Percentiles rank a stretch among this genome's conserved stretches.
These are phyloP conservation scores for Arenaria interpres DNA, from an alignment of 2,113 vertebrate genomes.

Conservation along the genomic window DNA sequence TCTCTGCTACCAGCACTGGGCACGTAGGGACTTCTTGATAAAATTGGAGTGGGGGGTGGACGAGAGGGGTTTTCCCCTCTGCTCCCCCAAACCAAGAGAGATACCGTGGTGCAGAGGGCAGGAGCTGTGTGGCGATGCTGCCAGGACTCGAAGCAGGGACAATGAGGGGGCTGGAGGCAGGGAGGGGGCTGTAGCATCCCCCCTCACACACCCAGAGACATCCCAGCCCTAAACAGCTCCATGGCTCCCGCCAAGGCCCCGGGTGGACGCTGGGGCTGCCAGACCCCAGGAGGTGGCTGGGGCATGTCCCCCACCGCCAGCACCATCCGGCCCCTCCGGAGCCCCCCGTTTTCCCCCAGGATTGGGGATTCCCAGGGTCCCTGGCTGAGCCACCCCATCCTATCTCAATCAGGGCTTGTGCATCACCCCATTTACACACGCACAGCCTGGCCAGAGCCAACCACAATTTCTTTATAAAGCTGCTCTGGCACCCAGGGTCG, in stretches of 20 bases:
- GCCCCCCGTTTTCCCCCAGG: fast-evolving
- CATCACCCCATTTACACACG: not conserved
- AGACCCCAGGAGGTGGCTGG: not conserved
- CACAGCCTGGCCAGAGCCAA: not conserved
- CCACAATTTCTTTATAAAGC: not conserved
- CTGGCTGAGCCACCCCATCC: not conserved
- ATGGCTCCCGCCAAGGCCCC: not conserved
- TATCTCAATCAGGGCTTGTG: slow-evolving; percentile 9
- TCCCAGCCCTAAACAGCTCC: not conserved
- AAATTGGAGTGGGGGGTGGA: not conserved
- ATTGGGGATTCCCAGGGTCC: not conserved
- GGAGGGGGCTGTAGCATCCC: not conserved
- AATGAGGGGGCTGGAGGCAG: not conserved
- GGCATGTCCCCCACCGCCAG: fast-evolving
- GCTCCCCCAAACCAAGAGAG: not conserved
- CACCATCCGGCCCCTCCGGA: not conserved
- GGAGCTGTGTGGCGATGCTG: not conserved
- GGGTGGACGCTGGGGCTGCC: not conserved
- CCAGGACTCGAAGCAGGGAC: fast-evolving
- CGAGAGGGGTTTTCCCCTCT: not conserved
- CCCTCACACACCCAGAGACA: not conserved
- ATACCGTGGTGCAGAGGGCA: not conserved
- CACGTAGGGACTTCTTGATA: fast-evolving
- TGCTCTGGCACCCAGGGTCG: not conserved
- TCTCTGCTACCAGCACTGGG: not conserved